These are phyloP conservation scores for Drosophila varians DNA, from an alignment of 1,140 invertebrate genomes.

Conservation along the genomic window DNA sequence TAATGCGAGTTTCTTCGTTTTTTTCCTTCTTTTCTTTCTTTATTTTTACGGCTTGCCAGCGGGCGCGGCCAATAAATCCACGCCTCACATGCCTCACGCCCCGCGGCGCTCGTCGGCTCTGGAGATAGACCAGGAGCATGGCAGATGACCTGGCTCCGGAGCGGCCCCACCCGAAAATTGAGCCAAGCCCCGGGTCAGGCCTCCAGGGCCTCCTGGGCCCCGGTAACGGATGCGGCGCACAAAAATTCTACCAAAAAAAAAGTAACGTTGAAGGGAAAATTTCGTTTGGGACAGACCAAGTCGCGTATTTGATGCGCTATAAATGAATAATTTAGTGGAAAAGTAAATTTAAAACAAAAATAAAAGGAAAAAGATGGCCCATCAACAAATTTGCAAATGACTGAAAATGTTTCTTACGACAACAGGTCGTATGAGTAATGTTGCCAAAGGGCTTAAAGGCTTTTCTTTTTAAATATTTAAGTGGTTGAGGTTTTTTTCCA, in stretches of 20 bases:
- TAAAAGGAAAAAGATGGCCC: neutral
- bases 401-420: neutral
- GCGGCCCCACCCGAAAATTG: slow-evolving; percentile 21
- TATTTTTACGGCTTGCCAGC: slow-evolving; percentile 46
- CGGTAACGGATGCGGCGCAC: slow-evolving; percentile 28
- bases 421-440: slow-evolving; percentile 7
- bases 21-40: neutral
- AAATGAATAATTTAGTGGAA: slow-evolving; percentile 6
- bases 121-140: slow-evolving; percentile 39
- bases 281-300: slow-evolving; percentile 3
- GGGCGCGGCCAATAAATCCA: slow-evolving; percentile 63
- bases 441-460: neutral
- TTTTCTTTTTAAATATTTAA: neutral
- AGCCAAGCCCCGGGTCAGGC: slow-evolving; percentile 29
- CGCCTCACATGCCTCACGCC: slow-evolving; percentile 45
- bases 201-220: slow-evolving; percentile 29
- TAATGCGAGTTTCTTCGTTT: slow-evolving; percentile 56
- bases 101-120: slow-evolving; percentile 15
- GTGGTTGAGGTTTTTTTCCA: neutral
- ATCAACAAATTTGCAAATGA: slow-evolving; percentile 2
- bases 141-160: slow-evolving; percentile 47
- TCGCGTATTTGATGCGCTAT: slow-evolving; percentile 36
- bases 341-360: neutral
- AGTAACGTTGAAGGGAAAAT: slow-evolving; percentile 2
- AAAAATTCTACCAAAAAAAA: slow-evolving; percentile 17